These are phyloP conservation scores for Melospiza georgiana DNA, from an alignment of 2,113 vertebrate genomes.

Conservation along the genomic window DNA sequence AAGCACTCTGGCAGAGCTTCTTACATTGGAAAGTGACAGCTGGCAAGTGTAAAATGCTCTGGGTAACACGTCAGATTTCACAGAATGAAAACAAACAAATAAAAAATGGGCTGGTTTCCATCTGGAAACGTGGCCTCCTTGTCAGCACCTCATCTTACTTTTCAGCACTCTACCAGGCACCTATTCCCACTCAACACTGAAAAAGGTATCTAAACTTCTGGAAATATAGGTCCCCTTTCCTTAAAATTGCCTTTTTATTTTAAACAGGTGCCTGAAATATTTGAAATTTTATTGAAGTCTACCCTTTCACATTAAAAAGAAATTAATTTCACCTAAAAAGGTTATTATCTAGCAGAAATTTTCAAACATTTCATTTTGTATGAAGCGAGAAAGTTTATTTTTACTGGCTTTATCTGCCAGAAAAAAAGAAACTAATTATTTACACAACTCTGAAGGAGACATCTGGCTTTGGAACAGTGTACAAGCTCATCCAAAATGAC, in stretches of 20 bases:
- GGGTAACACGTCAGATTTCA: background rate
- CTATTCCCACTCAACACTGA: background rate
- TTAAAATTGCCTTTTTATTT: background rate
- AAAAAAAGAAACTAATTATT: constrained; percentile 15
- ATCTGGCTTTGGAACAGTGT: background rate
- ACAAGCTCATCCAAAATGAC: background rate
- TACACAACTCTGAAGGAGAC: background rate
- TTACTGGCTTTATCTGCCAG: background rate
- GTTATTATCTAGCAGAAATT: background rate
- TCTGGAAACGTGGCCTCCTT: background rate
- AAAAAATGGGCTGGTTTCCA: background rate
- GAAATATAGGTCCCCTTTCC: background rate
- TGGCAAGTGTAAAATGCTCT: background rate
- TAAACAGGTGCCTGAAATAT: background rate
- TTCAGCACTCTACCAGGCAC: background rate
- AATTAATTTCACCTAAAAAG: background rate
- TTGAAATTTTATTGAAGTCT: background rate
- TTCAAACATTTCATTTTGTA: background rate
- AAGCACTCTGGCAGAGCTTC: background rate
- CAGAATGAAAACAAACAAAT: background rate
- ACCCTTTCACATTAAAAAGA: background rate
- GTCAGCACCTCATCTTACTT: background rate
- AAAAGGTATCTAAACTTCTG: background rate
- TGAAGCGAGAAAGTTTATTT: background rate
- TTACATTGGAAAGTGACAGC: background rate